These are phyloP conservation scores for Sitta europaea DNA, from an alignment of 2,113 vertebrate species.

Conservation along the genomic window DNA sequence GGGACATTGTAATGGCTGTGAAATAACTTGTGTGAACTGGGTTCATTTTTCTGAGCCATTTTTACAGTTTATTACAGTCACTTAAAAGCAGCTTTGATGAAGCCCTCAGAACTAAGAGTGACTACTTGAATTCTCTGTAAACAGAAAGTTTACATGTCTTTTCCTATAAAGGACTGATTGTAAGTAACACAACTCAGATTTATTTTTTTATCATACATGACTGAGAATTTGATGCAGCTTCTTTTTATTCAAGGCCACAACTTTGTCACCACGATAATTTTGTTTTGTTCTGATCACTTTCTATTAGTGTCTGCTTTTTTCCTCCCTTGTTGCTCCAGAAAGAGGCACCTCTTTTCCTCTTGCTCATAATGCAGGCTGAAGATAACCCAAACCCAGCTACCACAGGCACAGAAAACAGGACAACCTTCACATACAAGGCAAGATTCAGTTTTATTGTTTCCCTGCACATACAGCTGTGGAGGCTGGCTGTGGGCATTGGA, in stretches of 20 bases:
- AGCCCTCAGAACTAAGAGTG: not conserved
- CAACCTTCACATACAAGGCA: not conserved
- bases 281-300: not conserved
- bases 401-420: not conserved
- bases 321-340: not conserved
- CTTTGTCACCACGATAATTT: not conserved
- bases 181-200: not conserved
- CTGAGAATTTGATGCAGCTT: not conserved
- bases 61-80: not conserved
- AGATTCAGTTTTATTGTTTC: not conserved
- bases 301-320: not conserved
- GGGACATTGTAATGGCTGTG: not conserved
- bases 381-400: not conserved
- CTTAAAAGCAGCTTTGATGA: not conserved
- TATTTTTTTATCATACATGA: not conserved
- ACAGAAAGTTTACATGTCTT: accelerated
- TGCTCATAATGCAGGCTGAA: not conserved
- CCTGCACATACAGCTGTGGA: not conserved
- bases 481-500: not conserved
- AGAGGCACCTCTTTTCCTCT: not conserved
- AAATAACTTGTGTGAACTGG: not conserved
- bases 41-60: not conserved
- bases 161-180: not conserved
- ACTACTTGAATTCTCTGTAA: not conserved
- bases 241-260: not conserved